Evolutionary conservation across 2,113 vertebrate genomes (phyloP), one percentile per base, ranked within the genome.

Genomic region (Catharus fuscescens): DNA sequence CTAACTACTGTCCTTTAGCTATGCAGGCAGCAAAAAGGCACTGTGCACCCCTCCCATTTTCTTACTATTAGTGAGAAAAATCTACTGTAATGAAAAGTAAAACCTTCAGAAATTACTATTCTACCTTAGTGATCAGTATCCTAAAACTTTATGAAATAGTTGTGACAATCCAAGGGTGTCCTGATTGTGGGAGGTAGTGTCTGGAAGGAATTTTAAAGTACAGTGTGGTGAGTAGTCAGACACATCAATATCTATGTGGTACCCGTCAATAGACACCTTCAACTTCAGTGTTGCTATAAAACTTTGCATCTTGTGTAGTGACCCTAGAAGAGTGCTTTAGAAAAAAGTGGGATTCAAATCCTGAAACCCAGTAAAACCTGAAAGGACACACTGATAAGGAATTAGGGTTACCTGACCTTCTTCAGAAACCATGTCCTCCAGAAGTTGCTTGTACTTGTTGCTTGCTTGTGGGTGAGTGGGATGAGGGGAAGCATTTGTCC

Each of bases 11-110:
- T 60, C 29, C 18, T 81, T 78, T 36, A 50, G 11, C 38, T 79
- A 4, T 53, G 66, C 25, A 71, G 40, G 29, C 15, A 29, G 25
- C 57, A 34, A 76, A 76, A 72, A 74, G 17, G 17, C 61, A 42
- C 14, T 8, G 32, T 2, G 9, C 1, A 1, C 3, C 11, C 4
- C 28, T 5, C 4, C 19, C 13, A 25, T 18, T 80, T 67, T 53
- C 16, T 14, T 74, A 29, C 11, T 60, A 10, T 45, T 4, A 12
- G 6, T 59, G 48, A 56, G 56, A 82, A 66, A 88, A 88, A 44
- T 32, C 16, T 79, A 34, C 11, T 36, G 2, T 24, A 40, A 54
- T 29, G 44, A 50, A 29, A 32, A 69, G 21, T 14, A 65, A 64
- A 89, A 24, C 10, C 36, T 91, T 44, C 45, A 73, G 15, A 53